Percentiles rank a stretch among this genome's conserved stretches.
Conservation (phyloP, 2,113 vertebrate species). For the Lophochroa leadbeateri region DNA sequence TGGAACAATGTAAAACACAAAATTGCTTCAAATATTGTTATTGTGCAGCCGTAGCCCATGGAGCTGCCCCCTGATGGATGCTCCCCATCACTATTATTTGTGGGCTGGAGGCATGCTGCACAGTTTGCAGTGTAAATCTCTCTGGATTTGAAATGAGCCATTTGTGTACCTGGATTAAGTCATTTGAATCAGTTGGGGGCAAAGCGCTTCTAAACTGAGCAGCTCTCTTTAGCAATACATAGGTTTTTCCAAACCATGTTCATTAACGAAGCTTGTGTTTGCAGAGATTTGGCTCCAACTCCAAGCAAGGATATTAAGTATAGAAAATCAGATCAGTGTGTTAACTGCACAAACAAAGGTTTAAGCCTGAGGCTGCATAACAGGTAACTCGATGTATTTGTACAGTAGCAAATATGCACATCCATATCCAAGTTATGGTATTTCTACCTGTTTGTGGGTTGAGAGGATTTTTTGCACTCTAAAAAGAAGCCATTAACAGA, state of each 20-base stretch:
- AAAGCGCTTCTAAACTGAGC: background rate
- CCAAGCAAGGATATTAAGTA: background rate
- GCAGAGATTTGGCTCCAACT: background rate
- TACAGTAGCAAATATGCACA: background rate
- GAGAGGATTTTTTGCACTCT: background rate
- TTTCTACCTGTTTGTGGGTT: background rate
- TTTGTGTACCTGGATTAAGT: background rate
- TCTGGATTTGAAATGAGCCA: background rate
- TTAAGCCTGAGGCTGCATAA: background rate
- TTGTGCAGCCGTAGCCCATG: background rate
- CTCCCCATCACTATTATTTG: background rate
- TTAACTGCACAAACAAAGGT: background rate
- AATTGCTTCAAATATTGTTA: background rate
- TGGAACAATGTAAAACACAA: background rate
- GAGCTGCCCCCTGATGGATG: background rate
- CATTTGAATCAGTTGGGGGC: background rate
- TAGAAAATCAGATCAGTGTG: background rate
- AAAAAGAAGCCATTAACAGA: background rate
- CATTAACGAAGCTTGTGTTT: background rate
- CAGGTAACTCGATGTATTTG: accelerated
- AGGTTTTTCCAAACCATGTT: background rate
- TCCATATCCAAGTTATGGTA: background rate
- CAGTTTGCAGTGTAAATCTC: background rate
- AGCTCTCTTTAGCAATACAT: background rate
- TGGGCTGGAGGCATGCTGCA: background rate